These are phyloP conservation scores for Leptopterna dolabrata DNA, from an alignment of 2,888 invertebrate species.

Conservation along the genomic window DNA sequence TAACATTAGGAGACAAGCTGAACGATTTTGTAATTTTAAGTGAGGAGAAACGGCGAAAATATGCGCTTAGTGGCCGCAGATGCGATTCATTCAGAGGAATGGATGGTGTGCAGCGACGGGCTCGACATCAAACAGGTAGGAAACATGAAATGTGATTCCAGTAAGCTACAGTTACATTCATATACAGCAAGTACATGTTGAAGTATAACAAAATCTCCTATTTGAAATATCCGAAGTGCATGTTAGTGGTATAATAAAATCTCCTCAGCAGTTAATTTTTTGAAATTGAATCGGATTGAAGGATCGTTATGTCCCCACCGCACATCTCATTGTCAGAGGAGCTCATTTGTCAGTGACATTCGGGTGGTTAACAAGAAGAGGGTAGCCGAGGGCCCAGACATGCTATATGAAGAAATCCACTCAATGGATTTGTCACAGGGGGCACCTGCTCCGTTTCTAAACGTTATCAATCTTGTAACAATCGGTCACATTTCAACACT, in stretches of 20 bases:
- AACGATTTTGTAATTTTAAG: too few species aligned
- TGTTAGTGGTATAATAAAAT: not conserved
- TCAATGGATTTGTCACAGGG: not conserved
- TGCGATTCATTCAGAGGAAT: too few species aligned
- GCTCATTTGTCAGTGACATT: not conserved
- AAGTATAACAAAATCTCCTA: too few species aligned
- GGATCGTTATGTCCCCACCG: not conserved
- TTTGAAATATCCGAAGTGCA: too few species aligned
- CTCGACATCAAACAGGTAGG: too few species aligned
- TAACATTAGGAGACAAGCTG: too few species aligned
- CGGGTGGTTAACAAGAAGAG: not conserved
- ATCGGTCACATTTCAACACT: not conserved
- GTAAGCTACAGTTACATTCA: too few species aligned
- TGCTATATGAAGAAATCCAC: constrained; percentile 1
- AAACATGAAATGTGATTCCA: too few species aligned
- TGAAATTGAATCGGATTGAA: not conserved
- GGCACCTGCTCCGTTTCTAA: not conserved
- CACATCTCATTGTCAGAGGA: not conserved
- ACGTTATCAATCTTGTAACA: constrained; percentile 11
- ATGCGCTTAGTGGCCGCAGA: too few species aligned
- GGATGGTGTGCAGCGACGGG: too few species aligned
- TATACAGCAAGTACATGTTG: too few species aligned
- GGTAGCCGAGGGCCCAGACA: not conserved
- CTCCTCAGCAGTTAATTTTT: not conserved
- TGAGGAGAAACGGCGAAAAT: too few species aligned